Base-by-base conservation (phyloP, 2,888 invertebrate species). In the Meloe dianella region DNA sequence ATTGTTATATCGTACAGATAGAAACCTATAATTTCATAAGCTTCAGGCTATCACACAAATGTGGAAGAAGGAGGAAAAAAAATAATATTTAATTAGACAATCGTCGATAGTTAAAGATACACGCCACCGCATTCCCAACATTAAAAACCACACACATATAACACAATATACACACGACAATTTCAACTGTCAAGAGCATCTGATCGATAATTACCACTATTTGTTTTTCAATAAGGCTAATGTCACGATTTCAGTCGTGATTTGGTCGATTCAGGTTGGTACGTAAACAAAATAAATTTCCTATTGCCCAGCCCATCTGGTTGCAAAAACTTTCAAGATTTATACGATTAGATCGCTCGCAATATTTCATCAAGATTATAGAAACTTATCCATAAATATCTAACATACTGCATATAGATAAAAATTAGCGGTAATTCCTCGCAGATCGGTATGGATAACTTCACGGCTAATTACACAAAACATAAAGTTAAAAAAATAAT, bases 401-500 rank as follows among this genome's bases (percentile, higher is more conserved):
- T 8, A 20, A 47, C 20, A 47, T 47, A n/a, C n/a, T n/a, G n/a
- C n/a, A 20, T 20, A n/a, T 5, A 5, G 8, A 8, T 7, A n/a
- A 38, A 14, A 14, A 14, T n/a, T 6, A 38, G n/a, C 38, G 9
- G 9, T 38, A 38, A 14, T 38, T n/a, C 14, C 38, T 1, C 4
- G 47, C 9, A 20, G 20, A 47, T 47, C 47, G 17, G 20, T 47
- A 20, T 47, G 60, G 67, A 64, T 63, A 67, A 67, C 67, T 63
- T 67, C 67, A 67, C 63, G 67, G 63, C 57, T 67, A 67, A 67
- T 67, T 67, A 67, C 67, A 63, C 63, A 38, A 54, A 60, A 66
- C 57, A 63, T 66, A 63, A 66, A 66, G 64, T 67, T 67, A 61
- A 61, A 64, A 61, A 60, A 58, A 47, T 17, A 20, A 47, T 6